Evolutionary conservation across 2,797 vertebrate species (phyloP), one percentile per base, ranked within the genome.

Genomic region (Macroramphosus scolopax): DNA sequence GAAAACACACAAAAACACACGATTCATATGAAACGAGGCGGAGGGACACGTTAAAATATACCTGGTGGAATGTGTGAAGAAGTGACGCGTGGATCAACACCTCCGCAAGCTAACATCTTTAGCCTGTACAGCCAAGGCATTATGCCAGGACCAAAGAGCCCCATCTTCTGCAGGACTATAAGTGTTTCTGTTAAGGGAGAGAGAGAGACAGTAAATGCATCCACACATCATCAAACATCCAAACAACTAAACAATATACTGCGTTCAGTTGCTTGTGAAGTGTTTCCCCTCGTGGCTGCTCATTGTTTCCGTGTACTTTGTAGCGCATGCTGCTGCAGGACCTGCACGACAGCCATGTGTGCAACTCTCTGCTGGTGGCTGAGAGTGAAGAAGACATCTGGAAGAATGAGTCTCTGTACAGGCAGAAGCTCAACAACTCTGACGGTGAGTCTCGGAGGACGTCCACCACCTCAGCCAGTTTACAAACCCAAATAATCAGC

Each of bases 301-400:
- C 2, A 4, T 8, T 31, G 53, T 46, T 5, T 38, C 26, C 32
- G 5, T 44, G 3, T 43, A 0, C 15, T 63, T 14, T 69, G 32
- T 41, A 92, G 97, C 92, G 92, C 46, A 91, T 99, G 80, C 87
- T 99, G 41, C 90, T 99, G 58, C 96, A 99, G 68, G 96, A 97
- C 71, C 87, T 99, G 4, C 96, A 98, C 2, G 97, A 99, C 78
- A 98, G 92, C 44, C 96, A 95, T 5, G 81, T 94, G 46, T 99
- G 97, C 72, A 94, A 99, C 82, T 94, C 92, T 5, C 88, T 99
- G 24, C 87, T 99, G 84, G 96, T 98, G 64, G 97, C 95, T 5
- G 97, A 99, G 87, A 99, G 96, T 3, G 97, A 99, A 56, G 97
- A 99, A 61, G 96, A 99, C 63, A 93, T 99, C 80, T 98, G 97